phyloP scores from a whole-genome alignment of 1,140 invertebrate species.

The Lutraria rhynchaena region DNA sequence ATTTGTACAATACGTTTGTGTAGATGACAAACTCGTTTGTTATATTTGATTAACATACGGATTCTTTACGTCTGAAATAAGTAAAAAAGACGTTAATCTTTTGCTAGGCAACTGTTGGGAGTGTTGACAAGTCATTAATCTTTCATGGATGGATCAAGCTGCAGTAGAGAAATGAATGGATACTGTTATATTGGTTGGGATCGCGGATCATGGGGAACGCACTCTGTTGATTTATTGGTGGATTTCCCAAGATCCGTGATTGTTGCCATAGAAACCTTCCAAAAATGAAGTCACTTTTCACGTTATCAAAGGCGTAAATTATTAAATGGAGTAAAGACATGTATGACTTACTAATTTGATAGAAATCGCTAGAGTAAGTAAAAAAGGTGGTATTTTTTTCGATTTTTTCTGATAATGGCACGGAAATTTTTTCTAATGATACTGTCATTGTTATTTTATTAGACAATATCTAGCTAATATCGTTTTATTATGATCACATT shows the following conservation, averaged over 20 bases:
- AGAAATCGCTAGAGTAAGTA: too few relatives aligned
- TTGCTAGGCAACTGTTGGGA: constrained; percentile 35
- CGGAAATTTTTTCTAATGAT: too few relatives aligned
- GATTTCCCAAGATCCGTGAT: constrained; percentile 80
- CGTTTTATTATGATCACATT: too few relatives aligned
- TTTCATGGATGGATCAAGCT: constrained; percentile 7
- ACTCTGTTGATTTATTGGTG: constrained; percentile 68
- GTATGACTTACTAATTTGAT: too few relatives aligned
- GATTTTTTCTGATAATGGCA: too few relatives aligned
- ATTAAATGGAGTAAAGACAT: too few relatives aligned
- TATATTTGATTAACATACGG: not conserved
- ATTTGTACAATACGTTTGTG: constrained; percentile 16
- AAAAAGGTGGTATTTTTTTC: too few relatives aligned
- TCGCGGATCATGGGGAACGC: constrained; percentile 75
- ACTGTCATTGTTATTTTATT: too few relatives aligned
- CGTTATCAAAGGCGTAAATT: too few relatives aligned
- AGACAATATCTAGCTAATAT: too few relatives aligned
- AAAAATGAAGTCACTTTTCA: too few relatives aligned
- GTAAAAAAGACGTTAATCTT: not conserved
- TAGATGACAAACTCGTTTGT: too few relatives aligned
- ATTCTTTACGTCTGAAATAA: not conserved
- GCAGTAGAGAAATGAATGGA: not conserved
- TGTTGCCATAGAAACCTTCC: not conserved
- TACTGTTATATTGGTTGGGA: constrained; percentile 59
- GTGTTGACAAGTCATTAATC: constrained; percentile 52